Base-by-base conservation (phyloP, 1,140 invertebrate species). In the Aphaenogaster rudis region DNA sequence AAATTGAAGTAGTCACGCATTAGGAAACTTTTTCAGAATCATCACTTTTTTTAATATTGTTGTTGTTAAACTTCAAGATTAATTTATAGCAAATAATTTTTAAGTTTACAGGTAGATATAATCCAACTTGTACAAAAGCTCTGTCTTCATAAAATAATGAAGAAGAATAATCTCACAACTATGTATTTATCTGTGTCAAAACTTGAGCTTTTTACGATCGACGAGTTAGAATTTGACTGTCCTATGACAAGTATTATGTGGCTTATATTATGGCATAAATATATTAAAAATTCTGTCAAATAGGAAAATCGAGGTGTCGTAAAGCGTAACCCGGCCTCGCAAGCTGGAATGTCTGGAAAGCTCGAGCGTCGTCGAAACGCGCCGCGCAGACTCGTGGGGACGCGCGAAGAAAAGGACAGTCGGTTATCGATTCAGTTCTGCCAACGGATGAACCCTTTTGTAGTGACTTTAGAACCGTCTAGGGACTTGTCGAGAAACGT, bases 381-480 rank as follows among this genome's bases (percentile, higher is more conserved):
- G 74, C 57, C 87, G 93, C 93, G 93, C 93, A 94, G 86, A 76
- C 92, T 90, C 89, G n/a, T n/a, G 63, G 86, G 84, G 74, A 77
- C 87, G 89, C 76, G 78, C 90, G 88, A 88, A 88, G 88, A 88
- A 91, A 89, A 88, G 86, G 88, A 92, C 86, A 89, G 79, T 57
- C 69, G 57, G 79, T 67, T 93, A 93, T 93, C 88, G 92, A 93
- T 93, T 94, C 92, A 93, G 93, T 92, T 76, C 72, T 93, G 67
- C 92, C 92, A 93, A 94, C 92, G 72, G 66, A 85, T 82, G 84
- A 54, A 88, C 76, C 87, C 86, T 89, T 88, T 59, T 71, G 74
- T 78, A 84, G 87, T 93, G 72, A 91, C 87, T 92, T 92, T 77
- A n/a, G 52, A 33, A 36, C 50, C 54, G 63, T 48, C 92, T 92